A percentile compares a stretch with the other conserved stretches of the same genome.
phyloP scores from a whole-genome alignment of 2,888 invertebrate species.

The Philonicus albiceps region DNA sequence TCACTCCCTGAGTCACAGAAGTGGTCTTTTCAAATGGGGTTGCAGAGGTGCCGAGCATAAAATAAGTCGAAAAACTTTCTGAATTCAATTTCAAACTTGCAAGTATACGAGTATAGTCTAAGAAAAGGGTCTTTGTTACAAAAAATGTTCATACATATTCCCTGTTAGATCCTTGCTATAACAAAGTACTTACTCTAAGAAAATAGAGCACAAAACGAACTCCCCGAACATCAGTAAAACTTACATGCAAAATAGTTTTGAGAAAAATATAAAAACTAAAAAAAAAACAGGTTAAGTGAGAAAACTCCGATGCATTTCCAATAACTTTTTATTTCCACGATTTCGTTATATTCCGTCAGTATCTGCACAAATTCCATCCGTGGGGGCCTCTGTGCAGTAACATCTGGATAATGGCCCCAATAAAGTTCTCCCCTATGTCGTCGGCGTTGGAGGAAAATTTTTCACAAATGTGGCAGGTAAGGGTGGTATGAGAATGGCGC shows the following conservation, averaged over 20 bases:
- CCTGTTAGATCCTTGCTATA: background rate
- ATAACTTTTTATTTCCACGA: background rate
- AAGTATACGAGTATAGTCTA: background rate
- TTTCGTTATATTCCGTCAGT: background rate
- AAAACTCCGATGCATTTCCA: background rate
- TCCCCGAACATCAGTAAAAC: background rate
- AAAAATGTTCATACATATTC: background rate
- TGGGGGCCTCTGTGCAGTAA: background rate
- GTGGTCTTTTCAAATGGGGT: background rate
- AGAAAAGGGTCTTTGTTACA: background rate
- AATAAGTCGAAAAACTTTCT: background rate
- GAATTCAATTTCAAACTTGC: background rate
- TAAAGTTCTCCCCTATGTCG: background rate
- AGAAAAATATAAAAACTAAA: too few relatives aligned
- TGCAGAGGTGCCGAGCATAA: background rate
- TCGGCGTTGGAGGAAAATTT: background rate
- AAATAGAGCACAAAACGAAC: background rate
- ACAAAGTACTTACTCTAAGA: background rate
- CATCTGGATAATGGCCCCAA: background rate
- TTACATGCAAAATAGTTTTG: background rate
- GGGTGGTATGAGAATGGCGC: background rate
- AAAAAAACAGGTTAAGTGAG: constrained; percentile 1
- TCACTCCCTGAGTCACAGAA: constrained; percentile 4
- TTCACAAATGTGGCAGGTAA: background rate
- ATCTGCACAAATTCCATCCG: background rate